These are phyloP conservation scores for Leptinotarsa peninsularis DNA, from an alignment of 2,888 invertebrate genomes.

Conservation along the genomic window DNA sequence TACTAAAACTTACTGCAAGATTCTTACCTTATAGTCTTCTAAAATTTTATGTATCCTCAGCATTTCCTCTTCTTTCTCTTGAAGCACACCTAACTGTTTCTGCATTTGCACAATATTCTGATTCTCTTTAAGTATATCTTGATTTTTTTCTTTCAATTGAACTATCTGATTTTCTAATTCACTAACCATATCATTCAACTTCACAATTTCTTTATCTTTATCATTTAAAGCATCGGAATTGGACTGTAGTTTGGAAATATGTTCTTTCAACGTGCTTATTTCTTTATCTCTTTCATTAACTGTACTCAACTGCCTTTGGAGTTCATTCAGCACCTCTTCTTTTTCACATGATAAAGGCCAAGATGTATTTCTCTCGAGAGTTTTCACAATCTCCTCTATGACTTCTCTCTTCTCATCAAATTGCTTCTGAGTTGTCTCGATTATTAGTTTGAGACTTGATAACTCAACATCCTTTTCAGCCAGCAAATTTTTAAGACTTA, in stretches of 20 bases:
- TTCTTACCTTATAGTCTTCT: slow-evolving; percentile 38
- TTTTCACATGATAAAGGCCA: slow-evolving; percentile 52
- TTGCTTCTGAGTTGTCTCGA: slow-evolving; percentile 55
- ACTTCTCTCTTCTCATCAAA: slow-evolving; percentile 55
- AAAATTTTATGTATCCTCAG: slow-evolving; percentile 33
- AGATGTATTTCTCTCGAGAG: slow-evolving; percentile 50
- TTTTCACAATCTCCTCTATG: slow-evolving; percentile 52
- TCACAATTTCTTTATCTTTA: slow-evolving; percentile 47
- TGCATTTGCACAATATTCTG: slow-evolving; percentile 31
- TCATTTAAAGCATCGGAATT: slow-evolving; percentile 27
- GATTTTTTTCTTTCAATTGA: slow-evolving; percentile 44
- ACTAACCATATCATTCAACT: slow-evolving; percentile 47
- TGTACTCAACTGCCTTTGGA: slow-evolving; percentile 48
- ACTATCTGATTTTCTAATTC: slow-evolving; percentile 47
- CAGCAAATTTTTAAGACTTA: slow-evolving; percentile 44
- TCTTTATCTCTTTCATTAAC: slow-evolving; percentile 38
- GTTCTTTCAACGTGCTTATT: slow-evolving; percentile 30
- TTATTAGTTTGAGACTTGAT: slow-evolving; percentile 48
- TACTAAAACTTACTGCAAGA: not conserved
- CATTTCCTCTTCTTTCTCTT: slow-evolving; percentile 44
- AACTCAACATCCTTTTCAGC: slow-evolving; percentile 52
- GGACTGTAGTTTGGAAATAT: slow-evolving; percentile 28
- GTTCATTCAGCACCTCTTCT: slow-evolving; percentile 50
- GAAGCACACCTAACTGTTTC: slow-evolving; percentile 37
- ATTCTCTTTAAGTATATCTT: slow-evolving; percentile 43